phyloP scores from a whole-genome alignment of 2,797 vertebrate genomes.

The Sebastes itinus region DNA sequence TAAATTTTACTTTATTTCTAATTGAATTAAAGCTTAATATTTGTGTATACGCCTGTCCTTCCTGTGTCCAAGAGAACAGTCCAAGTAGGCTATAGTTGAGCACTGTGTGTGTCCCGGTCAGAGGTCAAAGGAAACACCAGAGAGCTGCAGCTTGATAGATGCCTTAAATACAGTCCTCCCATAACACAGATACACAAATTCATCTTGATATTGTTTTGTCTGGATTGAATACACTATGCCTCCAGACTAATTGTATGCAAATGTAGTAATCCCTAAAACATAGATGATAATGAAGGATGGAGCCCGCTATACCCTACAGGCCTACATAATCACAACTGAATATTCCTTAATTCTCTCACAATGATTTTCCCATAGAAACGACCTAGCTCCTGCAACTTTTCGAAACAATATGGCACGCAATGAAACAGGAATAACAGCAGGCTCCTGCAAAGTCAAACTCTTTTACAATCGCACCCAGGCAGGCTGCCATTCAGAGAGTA shows the following conservation, averaged over 20 bases:
- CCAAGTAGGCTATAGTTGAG: background rate
- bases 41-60: background rate
- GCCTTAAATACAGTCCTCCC: background rate
- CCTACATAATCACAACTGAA: background rate
- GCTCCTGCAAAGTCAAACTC: too few species aligned
- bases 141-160: background rate
- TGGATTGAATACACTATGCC: too few species aligned
- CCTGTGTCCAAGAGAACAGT: background rate
- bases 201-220: too few species aligned
- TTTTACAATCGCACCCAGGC: background rate
- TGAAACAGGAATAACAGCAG: background rate
- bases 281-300: background rate
- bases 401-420: background rate
- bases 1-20: background rate
- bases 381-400: background rate
- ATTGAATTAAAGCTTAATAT: background rate
- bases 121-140: slow-evolving; percentile 2
- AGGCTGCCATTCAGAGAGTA: background rate
- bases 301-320: background rate
- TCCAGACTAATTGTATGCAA: background rate
- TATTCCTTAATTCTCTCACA: background rate
- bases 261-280: background rate
- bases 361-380: background rate
- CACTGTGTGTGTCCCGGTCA: background rate
- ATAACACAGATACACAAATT: background rate